Conservation (phyloP, 2,113 vertebrate genomes). For the Excalfactoria chinensis region DNA sequence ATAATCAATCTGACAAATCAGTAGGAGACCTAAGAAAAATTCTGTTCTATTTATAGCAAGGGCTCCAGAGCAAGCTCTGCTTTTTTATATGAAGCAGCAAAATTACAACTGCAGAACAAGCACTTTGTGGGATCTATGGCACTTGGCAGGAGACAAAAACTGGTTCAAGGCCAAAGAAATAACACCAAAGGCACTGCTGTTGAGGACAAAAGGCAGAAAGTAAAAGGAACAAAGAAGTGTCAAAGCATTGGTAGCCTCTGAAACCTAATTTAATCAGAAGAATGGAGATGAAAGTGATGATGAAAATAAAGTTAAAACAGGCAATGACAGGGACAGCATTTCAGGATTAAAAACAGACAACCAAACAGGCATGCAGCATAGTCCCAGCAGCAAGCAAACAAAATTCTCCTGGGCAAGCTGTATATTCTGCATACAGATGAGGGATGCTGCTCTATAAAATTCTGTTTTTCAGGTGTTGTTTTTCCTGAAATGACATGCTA, state of each 20-base stretch:
- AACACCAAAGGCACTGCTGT: conserved; percentile 23
- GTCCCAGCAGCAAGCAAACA: conserved; percentile 8
- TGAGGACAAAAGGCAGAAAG: not conserved
- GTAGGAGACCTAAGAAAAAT: conserved; percentile 68
- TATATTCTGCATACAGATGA: not conserved
- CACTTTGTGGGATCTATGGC: conserved; percentile 69
- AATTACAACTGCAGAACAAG: conserved; percentile 76
- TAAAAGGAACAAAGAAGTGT: not conserved
- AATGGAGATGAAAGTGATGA: not conserved
- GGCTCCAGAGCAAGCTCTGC: conserved; percentile 54
- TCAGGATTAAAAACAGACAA: not conserved
- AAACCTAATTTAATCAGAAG: conserved; percentile 30
- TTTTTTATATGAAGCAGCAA: conserved; percentile 73
- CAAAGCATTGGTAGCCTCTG: not conserved
- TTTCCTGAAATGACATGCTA: not conserved
- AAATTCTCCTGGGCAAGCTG: not conserved
- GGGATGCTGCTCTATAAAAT: not conserved
- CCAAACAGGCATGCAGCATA: not conserved
- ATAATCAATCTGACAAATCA: conserved; percentile 71
- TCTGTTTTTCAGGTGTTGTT: not conserved
- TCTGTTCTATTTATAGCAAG: conserved; percentile 76
- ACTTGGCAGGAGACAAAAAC: conserved; percentile 64
- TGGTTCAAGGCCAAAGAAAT: conserved; percentile 75
- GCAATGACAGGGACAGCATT: not conserved
- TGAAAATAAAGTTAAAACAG: not conserved